These are phyloP conservation scores for Lates japonicus DNA, from an alignment of 2,797 vertebrate genomes.

Conservation along the genomic window DNA sequence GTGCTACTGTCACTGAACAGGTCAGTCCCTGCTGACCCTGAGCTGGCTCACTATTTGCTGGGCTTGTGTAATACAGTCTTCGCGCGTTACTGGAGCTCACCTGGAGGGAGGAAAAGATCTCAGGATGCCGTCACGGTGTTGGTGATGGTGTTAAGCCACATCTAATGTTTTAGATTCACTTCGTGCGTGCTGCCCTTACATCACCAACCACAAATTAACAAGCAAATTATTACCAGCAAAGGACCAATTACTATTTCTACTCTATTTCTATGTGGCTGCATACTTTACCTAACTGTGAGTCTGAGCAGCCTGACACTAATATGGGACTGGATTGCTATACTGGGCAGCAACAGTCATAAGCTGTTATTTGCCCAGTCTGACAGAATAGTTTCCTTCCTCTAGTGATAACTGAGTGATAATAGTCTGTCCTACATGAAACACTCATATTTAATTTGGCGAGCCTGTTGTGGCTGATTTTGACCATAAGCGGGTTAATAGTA, in stretches of 20 bases:
- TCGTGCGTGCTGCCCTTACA: too few relatives aligned
- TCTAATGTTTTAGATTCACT: background rate
- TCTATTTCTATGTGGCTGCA: background rate
- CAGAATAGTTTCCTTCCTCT: background rate
- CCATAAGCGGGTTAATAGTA: background rate
- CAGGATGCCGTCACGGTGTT: background rate
- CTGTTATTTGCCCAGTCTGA: conserved; percentile 8
- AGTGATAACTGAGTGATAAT: background rate
- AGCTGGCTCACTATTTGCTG: conserved; percentile 75
- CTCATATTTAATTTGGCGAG: background rate
- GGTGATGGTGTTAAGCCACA: too few relatives aligned
- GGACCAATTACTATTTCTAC: background rate
- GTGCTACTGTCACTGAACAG: conserved; percentile 92
- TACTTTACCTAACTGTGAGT: background rate
- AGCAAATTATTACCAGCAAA: background rate
- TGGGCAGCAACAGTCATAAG: background rate
- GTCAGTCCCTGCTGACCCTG: conserved; percentile 89
- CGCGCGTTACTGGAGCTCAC: conserved; percentile 86
- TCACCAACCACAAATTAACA: background rate
- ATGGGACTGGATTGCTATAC: background rate
- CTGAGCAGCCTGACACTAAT: background rate
- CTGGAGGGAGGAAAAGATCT: conserved; percentile 72
- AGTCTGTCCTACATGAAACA: background rate
- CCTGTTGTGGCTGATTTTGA: background rate
- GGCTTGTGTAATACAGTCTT: too few relatives aligned